Percentiles rank a stretch among this genome's conserved stretches.
Evolutionary conservation across 2,113 vertebrate species (phyloP).

Genomic region (Pyxicephalus adspersus): DNA sequence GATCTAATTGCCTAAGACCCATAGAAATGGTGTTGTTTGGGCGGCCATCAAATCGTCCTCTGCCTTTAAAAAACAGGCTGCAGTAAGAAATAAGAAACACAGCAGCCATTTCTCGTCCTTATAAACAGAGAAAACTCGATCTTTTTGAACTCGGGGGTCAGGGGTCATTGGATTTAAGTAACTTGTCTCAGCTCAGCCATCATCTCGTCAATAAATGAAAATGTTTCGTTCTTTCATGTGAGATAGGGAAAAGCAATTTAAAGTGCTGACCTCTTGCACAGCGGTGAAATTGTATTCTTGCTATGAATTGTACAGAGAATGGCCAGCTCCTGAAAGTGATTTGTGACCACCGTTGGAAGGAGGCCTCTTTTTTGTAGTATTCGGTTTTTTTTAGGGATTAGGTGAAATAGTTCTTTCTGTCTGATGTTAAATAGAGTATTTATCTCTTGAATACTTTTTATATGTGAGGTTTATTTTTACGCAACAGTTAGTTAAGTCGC

Average conservation of each 20-base stretch:
- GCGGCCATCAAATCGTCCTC: not conserved
- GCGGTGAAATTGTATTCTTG: constrained; percentile 47
- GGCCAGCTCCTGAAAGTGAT: constrained; percentile 37
- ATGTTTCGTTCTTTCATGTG: constrained; percentile 47
- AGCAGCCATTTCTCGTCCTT: not conserved
- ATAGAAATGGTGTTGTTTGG: no score
- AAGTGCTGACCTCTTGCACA: constrained; percentile 43
- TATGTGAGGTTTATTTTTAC: no score
- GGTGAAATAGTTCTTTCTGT: constrained; percentile 4
- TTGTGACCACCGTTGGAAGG: constrained; percentile 19
- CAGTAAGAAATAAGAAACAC: constrained; percentile 10
- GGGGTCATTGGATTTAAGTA: constrained; percentile 48
- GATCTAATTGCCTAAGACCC: no score
- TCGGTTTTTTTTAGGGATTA: not conserved
- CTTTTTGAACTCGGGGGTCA: constrained; percentile 17
- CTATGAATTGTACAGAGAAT: constrained; percentile 1
- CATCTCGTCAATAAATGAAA: constrained; percentile 53
- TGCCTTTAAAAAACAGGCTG: constrained; percentile 23
- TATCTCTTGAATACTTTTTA: not conserved
- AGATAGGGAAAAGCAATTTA: constrained; percentile 55
- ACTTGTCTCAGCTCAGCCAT: constrained; percentile 49
- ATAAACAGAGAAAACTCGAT: constrained; percentile 40
- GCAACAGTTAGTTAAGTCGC: no score
- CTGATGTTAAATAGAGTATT: constrained; percentile 7
- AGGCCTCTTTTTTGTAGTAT: not conserved